Evolutionary conservation across 1,140 invertebrate species (phyloP), one percentile per base, ranked within the genome.

Genomic region (Ooceraea biroi): DNA sequence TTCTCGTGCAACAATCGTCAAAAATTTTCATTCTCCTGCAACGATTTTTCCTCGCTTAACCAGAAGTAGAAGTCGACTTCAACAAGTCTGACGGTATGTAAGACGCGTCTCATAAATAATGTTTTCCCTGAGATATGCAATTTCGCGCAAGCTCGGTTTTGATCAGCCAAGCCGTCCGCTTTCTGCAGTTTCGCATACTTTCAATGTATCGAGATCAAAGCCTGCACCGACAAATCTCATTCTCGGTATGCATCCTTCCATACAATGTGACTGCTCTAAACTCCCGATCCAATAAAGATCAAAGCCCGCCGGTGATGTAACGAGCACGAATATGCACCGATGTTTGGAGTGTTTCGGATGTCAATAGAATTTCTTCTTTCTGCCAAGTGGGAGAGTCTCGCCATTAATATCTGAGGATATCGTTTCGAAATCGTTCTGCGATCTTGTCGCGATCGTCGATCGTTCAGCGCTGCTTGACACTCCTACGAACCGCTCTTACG

Each of bases 1-100:
- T 66, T n/a, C 74, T 25, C 30, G 60, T n/a, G 74, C 74, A 19
- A 77, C 52, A 52, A 77, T 77, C 74, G 60, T 77, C 74, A 66
- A 77, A 77, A 77, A 66, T 77, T 66, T 66, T 46, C 46, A 66
- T n/a, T 19, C 27, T 52, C 60, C 44, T 58, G 36, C 30, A 25
- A 46, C 22, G 52, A 36, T 36, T 7, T 36, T 36, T 7, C 2
- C 7, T 7, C 36, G 60, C 19, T 41, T 27, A 77, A 41, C 46
- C 5, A 11, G n/a, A 52, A 22, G 50, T 44, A 8, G 27, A 27
- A 27, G 36, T 50, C 30, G 48, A 76, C 14, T 66, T 66, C 60
- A 0, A 25, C 36, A n/a, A 41, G 10, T 41, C 1, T 0, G 50
- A 30, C 22, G 10, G 3, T 11, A 3, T 11, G 25, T 10, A 22